Evolutionary conservation across 2,797 vertebrate genomes (phyloP).

Genomic region (Sebastes jordani): DNA sequence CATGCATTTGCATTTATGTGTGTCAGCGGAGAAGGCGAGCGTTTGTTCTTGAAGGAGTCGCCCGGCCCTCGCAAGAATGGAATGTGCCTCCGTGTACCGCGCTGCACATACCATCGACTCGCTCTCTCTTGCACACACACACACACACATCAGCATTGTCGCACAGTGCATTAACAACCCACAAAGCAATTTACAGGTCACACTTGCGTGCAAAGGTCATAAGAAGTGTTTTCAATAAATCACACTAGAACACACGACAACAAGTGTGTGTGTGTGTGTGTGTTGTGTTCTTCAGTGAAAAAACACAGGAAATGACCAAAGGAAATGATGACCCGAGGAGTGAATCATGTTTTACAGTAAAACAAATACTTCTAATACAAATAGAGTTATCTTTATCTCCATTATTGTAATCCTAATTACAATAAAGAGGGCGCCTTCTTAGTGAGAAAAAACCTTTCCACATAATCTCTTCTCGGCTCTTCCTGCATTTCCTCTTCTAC

Average conservation of each 20-base stretch:
- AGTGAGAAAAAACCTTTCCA: constrained; percentile 11
- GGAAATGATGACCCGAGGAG: background rate
- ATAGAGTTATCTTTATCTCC: background rate
- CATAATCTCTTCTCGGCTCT: constrained; percentile 31
- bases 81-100: constrained; percentile 28
- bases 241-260: background rate
- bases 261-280: background rate
- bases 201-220: background rate
- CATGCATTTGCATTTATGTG: constrained; percentile 5
- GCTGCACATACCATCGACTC: constrained; percentile 1
- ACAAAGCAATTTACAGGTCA: background rate
- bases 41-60: constrained; percentile 34
- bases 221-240: background rate
- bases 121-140: background rate
- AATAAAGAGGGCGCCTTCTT: background rate
- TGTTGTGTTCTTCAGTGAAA: background rate
- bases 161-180: background rate
- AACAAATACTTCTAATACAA: background rate
- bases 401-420: background rate
- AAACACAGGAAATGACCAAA: background rate
- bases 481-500: constrained; percentile 54
- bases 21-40: constrained; percentile 5
- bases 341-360: constrained; percentile 1
- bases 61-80: constrained; percentile 27
- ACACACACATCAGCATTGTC: background rate